Base-by-base conservation (phyloP, 2,797 vertebrate species). In the Onychomys torridus region DNA sequence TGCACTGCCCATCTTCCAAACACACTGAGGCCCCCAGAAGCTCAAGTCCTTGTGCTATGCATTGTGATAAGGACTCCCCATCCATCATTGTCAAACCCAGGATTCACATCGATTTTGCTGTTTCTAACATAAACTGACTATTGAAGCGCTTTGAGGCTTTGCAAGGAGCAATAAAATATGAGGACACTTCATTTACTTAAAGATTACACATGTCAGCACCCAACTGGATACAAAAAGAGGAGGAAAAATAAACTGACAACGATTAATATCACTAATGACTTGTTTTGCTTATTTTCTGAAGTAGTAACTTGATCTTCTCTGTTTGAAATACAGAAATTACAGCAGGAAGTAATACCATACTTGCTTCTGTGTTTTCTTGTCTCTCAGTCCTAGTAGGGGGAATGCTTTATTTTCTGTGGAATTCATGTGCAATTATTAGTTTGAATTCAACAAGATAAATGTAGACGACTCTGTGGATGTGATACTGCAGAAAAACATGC, bases 241-340 rank as follows among this genome's bases (percentile, higher is more conserved):
- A 73, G 21, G 14, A 75, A 97, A 98, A 98, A 95, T 96, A 97
- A 93, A 63, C 25, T 63, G 76, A 97, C 46, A 84, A 25, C 83
- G 82, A 95, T 97, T 97, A 96, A 95, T 97, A 97, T 94, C 95
- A 95, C 76, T 90, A 97, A 79, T 96, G 91, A 90, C 29, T 94
- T 79, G 59, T 91, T 96, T 97, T 97, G 40, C 1, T 97, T 97
- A 82, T 96, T 96, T 98, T 97, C 71, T 93, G 52, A 96, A 97
- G 76, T 0, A 8, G 40, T 93, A 84, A 93, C 93, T 94, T 94
- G 82, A 98, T 96, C 96, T 75, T 86, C 71, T 91, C 37, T 89
- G 87, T 98, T 97, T 98, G 97, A 98, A 98, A 98, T 94, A 97
- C 97, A 90, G 96, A 94, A 76, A 98, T 93, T 96, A 97, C 4